These are phyloP conservation scores for Tricholaema leucomelas DNA, from an alignment of 2,113 vertebrate species.

Conservation along the genomic window DNA sequence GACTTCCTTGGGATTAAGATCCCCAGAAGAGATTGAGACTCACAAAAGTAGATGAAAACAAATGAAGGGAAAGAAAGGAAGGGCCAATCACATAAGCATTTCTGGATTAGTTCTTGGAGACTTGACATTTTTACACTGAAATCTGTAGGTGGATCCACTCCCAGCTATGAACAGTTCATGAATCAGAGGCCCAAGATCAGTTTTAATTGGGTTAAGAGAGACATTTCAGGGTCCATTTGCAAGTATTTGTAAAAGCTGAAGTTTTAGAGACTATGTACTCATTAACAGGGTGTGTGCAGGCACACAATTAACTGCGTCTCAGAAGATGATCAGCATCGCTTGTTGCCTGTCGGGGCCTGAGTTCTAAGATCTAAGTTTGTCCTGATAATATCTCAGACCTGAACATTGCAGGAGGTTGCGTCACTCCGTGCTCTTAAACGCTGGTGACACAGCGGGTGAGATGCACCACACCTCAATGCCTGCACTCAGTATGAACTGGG, in stretches of 20 bases:
- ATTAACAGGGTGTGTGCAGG: constrained; percentile 20
- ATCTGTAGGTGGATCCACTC: not conserved
- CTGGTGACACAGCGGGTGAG: not conserved
- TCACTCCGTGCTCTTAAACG: constrained; percentile 3
- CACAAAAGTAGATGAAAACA: not conserved
- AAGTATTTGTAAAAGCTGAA: not conserved
- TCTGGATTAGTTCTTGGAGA: not conserved
- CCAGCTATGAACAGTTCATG: not conserved
- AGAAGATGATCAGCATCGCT: not conserved
- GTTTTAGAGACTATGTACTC: not conserved
- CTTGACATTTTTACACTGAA: not conserved
- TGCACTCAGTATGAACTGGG: not conserved
- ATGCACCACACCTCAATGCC: not conserved
- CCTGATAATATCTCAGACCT: constrained; percentile 26
- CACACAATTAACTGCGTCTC: constrained; percentile 19
- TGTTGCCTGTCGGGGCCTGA: constrained; percentile 55
- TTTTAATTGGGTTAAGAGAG: not conserved
- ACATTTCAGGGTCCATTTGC: not conserved
- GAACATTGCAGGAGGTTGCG: not conserved
- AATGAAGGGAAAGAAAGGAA: not conserved
- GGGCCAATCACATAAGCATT: not conserved
- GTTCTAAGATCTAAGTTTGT: not conserved
- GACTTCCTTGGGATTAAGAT: not conserved
- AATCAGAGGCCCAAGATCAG: not conserved
- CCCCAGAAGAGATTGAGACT: not conserved